A percentile compares a stretch with the other conserved stretches of the same genome.
These are phyloP conservation scores for Anas acuta DNA, from an alignment of 2,797 vertebrate genomes.

Conservation along the genomic window DNA sequence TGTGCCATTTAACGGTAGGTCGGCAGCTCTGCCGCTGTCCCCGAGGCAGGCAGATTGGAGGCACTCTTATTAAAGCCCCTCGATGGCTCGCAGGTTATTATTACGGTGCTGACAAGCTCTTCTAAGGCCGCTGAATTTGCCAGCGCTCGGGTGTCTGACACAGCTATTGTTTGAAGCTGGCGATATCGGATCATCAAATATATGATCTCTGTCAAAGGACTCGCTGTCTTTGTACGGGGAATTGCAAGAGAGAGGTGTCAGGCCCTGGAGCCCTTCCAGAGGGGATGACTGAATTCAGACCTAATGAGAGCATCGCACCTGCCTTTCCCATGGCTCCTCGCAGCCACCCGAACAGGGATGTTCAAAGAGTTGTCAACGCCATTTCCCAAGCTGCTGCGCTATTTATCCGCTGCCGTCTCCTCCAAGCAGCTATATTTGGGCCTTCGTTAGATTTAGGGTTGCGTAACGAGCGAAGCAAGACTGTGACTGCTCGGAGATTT, in stretches of 20 bases:
- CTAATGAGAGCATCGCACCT: constrained; percentile 43
- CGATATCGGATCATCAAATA: background rate
- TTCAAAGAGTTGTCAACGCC: constrained; percentile 55
- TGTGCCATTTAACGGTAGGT: background rate
- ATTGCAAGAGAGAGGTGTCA: background rate
- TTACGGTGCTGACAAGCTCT: constrained; percentile 20
- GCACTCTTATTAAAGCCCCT: background rate
- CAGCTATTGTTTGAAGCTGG: background rate
- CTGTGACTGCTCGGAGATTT: constrained; percentile 32
- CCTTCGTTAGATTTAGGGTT: constrained; percentile 43
- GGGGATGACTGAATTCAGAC: constrained; percentile 2
- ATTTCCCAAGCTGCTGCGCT: background rate
- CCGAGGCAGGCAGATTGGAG: background rate
- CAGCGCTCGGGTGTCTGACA: background rate
- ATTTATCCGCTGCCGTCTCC: background rate
- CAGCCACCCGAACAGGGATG: background rate
- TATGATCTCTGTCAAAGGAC: background rate
- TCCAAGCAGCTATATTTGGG: constrained; percentile 55
- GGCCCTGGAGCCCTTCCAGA: background rate
- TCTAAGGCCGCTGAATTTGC: background rate
- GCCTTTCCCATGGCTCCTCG: background rate
- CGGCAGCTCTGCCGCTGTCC: background rate
- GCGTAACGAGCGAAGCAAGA: constrained; percentile 21
- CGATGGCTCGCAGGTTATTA: background rate
- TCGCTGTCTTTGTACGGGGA: background rate